Conservation (phyloP, 2,888 invertebrate genomes). For the Tinea pellionella region DNA sequence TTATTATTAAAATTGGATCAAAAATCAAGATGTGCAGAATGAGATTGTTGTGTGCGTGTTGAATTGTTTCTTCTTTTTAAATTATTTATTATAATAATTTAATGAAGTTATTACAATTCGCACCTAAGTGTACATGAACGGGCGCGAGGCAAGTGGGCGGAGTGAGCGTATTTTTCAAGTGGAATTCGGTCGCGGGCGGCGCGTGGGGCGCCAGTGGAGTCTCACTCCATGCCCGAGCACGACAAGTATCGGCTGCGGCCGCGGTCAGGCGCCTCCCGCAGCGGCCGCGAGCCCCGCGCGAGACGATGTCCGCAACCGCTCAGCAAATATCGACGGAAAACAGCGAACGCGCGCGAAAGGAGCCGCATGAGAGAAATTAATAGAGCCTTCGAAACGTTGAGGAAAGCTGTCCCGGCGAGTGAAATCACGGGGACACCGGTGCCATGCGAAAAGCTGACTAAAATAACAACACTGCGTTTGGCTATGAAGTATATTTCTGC, state of each 20-base stretch:
- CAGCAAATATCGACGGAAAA: slow-evolving; percentile 90
- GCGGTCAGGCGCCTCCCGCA: slow-evolving; percentile 46
- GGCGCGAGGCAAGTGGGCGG: slow-evolving; percentile 52
- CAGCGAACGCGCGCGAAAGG: slow-evolving; percentile 89
- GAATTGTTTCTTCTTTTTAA: too few species aligned
- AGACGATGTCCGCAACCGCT: slow-evolving; percentile 79
- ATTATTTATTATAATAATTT: too few species aligned
- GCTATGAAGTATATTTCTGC: slow-evolving; percentile 90
- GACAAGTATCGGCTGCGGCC: slow-evolving; percentile 68
- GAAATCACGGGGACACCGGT: slow-evolving; percentile 61
- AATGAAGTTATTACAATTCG: slow-evolving; percentile 5
- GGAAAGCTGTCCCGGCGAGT: slow-evolving; percentile 78
- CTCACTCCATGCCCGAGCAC: slow-evolving; percentile 64
- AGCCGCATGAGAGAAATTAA: slow-evolving; percentile 92
- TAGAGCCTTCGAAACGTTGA: slow-evolving; percentile 85
- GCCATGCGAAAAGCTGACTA: slow-evolving; percentile 85
- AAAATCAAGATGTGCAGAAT: too few species aligned
- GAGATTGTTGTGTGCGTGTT: too few species aligned
- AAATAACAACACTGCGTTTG: slow-evolving; percentile 87
- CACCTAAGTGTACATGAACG: slow-evolving; percentile 53
- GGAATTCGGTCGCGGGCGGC: slow-evolving; percentile 43
- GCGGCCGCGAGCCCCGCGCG: slow-evolving; percentile 55
- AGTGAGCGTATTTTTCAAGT: slow-evolving; percentile 56
- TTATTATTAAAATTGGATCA: too few species aligned
- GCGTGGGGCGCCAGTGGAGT: slow-evolving; percentile 32